A percentile compares a stretch with the other conserved stretches of the same genome.
Evolutionary conservation across 2,113 vertebrate species (phyloP).

Genomic region (Neolamprologus falcicula): DNA sequence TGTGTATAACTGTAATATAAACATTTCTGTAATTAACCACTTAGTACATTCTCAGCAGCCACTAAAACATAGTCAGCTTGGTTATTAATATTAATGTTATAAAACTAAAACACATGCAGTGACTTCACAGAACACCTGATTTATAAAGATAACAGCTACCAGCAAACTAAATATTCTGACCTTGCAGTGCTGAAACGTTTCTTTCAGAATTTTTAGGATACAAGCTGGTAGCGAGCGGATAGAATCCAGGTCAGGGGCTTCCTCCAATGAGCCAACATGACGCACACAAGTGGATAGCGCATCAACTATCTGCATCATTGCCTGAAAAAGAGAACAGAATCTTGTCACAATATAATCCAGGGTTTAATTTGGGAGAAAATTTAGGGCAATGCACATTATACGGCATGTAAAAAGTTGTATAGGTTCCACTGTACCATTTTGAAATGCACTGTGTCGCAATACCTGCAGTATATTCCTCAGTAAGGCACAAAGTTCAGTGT

Average conservation of each 20-base stretch:
- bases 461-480: constrained; percentile 82
- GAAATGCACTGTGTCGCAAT: not conserved
- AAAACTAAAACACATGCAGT: not conserved
- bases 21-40: not conserved
- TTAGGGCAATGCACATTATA: not conserved
- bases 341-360: not conserved
- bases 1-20: not conserved
- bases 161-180: constrained; percentile 44
- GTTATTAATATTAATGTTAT: not conserved
- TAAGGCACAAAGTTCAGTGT: constrained; percentile 72
- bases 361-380: not conserved
- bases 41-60: not conserved
- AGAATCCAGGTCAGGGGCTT: constrained; percentile 59
- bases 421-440: not conserved
- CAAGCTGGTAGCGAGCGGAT: constrained; percentile 81
- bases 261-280: constrained; percentile 69
- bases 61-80: not conserved
- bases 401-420: not conserved
- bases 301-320: constrained; percentile 79
- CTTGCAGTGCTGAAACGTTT: constrained; percentile 88
- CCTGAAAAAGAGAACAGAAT: constrained; percentile 52
- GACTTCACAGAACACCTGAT: not conserved
- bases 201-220: constrained; percentile 79
- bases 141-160: not conserved
- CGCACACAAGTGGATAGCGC: constrained; percentile 76